These are phyloP conservation scores for Apodemia mormo DNA, from an alignment of 2,888 invertebrate species.

Conservation along the genomic window DNA sequence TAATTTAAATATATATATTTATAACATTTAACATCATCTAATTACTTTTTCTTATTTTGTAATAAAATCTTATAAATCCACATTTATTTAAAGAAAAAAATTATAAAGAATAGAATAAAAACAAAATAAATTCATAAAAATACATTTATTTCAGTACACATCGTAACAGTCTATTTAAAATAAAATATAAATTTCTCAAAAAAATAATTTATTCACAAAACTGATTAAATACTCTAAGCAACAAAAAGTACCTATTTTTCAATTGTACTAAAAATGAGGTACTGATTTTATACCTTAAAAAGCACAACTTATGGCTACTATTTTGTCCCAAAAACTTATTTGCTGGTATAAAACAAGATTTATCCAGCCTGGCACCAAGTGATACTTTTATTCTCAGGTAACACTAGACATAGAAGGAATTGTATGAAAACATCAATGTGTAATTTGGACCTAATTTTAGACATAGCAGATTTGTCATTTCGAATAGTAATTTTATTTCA, in stretches of 20 bases:
- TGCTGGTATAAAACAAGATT: not conserved
- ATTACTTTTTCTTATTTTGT: no score
- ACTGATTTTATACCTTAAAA: not conserved
- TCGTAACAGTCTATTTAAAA: not conserved
- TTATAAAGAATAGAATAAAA: not conserved
- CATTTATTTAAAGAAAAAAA: not conserved
- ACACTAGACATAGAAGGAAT: no score
- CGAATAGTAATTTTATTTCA: no score
- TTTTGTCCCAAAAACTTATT: not conserved
- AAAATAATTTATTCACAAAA: not conserved
- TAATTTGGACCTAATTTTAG: no score
- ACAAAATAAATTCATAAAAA: constrained; percentile 4
- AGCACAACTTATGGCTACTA: not conserved
- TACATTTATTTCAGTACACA: not conserved
- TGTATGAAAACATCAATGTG: no score
- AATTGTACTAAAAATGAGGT: not conserved
- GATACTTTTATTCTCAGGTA: no score
- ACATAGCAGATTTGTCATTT: no score
- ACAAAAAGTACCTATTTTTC: not conserved
- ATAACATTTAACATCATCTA: no score
- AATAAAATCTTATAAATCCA: no score
- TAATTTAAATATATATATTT: no score
- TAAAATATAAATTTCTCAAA: not conserved
- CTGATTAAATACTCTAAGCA: not conserved
- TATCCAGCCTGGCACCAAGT: no score